Conservation (phyloP, 2,113 vertebrate genomes). For the Telmatochromis sp. region DNA sequence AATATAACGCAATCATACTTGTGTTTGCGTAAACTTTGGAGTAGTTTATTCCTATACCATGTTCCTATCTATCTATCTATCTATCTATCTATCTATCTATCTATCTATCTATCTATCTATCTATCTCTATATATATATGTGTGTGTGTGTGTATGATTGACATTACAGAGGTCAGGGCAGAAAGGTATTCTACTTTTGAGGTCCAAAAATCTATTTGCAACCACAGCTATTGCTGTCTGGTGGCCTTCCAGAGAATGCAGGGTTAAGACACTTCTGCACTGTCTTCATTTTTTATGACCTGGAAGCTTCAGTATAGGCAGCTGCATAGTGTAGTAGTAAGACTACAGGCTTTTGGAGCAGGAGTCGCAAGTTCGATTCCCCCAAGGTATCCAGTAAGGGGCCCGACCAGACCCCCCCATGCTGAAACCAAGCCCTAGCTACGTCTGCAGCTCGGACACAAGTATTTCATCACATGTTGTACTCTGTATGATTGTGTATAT, state of each 20-base stretch:
- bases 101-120: too few species aligned
- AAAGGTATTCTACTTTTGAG: neutral
- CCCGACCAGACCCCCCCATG: neutral
- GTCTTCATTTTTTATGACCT: neutral
- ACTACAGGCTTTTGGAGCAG: neutral
- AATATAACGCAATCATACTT: neutral
- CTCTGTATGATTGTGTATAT: neutral
- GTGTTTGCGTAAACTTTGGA: neutral
- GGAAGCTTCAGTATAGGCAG: neutral
- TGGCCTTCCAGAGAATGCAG: neutral
- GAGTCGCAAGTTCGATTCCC: neutral
- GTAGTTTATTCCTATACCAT: neutral
- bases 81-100: too few species aligned
- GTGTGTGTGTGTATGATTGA: neutral
- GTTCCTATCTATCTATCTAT: neutral
- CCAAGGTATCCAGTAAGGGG: neutral
- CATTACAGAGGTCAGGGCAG: neutral
- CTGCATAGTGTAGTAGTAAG: neutral
- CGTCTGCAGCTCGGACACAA: fast-evolving
- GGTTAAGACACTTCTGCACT: neutral
- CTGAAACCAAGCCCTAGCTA: neutral
- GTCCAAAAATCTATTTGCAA: neutral
- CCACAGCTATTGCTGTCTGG: neutral
- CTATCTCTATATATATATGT: neutral
- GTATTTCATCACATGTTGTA: neutral